These are phyloP conservation scores for Orbicella faveolata DNA, from an alignment of 64 coral and sea anemone genomes.

Conservation along the genomic window DNA sequence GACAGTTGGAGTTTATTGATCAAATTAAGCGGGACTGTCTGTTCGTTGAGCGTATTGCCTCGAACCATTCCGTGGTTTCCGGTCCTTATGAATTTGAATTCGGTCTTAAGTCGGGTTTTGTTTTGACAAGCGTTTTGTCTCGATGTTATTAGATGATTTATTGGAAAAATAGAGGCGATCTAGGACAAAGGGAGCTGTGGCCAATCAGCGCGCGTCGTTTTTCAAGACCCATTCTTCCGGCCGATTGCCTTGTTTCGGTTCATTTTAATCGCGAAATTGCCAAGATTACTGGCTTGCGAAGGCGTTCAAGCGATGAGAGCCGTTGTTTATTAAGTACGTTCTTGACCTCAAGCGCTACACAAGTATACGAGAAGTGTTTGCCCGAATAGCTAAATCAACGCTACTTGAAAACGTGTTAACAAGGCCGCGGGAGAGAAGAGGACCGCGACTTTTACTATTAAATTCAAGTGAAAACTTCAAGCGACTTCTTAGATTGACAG, in stretches of 20 bases:
- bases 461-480: conserved; percentile 6
- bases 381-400: conserved; percentile 2
- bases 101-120: conserved; percentile 67
- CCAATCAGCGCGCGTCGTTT: conserved; percentile 67
- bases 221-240: conserved; percentile 74
- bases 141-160: conserved; percentile 80
- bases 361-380: conserved; percentile 48
- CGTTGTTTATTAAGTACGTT: conserved; percentile 49
- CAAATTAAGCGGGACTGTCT: conserved; percentile 38
- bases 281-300: conserved; percentile 73
- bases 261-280: conserved; percentile 78
- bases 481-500: conserved; percentile 47
- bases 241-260: conserved; percentile 62
- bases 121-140: conserved; percentile 89
- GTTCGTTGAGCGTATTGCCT: conserved; percentile 41
- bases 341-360: conserved; percentile 53
- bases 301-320: conserved; percentile 48
- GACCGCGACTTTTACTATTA: neutral
- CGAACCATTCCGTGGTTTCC: conserved; percentile 76
- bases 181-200: conserved; percentile 49
- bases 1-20: conserved; percentile 37
- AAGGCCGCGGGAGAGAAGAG: neutral
- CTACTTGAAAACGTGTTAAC: conserved; percentile 42
- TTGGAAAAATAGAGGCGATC: conserved; percentile 74
- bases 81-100: conserved; percentile 80